Base-by-base conservation (phyloP, 1,140 invertebrate genomes). In the Platyura marginata region DNA sequence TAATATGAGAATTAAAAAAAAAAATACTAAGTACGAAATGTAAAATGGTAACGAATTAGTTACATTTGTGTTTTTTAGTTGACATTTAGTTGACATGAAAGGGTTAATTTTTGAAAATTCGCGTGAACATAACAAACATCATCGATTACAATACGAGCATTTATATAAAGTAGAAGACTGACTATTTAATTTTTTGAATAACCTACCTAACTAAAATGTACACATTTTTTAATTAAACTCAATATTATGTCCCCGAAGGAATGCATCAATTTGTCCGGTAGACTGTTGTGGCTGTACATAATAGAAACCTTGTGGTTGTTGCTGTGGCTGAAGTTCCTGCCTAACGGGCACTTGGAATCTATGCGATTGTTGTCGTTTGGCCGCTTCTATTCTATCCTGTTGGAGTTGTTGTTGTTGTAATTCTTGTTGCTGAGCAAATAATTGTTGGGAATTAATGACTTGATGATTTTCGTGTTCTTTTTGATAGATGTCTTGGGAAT, bases 191-290 rank as follows among this genome's bases (percentile, higher is more conserved):
- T n/a, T n/a, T n/a, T n/a, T n/a, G n/a, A n/a, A n/a, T n/a, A n/a
- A n/a, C n/a, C n/a, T n/a, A n/a, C n/a, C n/a, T n/a, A n/a, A n/a
- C n/a, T n/a, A n/a, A n/a, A n/a, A n/a, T n/a, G n/a, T n/a, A n/a
- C n/a, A n/a, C n/a, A 32, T 46, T 42, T 34, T 20, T 6, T 39
- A 43, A 37, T 71, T 76, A 56, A 74, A 74, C 48, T 70, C 67
- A 49, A 77, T 71, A 52, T 74, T 74, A 53, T 79, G 75, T 32
- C 75, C 76, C 56, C 79, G 69, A 33, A 86, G 69, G 62, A 84
- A 86, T 29, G 81, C 77, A 55, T 84, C 81, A 52, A 86, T 83
- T 54, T 83, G 81, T 16, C 79, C 77, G 22, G 67, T 63, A 3
- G 71, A 65, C 39, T 66, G 63, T n/a, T 56, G 9, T 0, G 71